Evolutionary conservation across 2,797 vertebrate species (phyloP).

Genomic region (Anabacerthia variegaticeps): DNA sequence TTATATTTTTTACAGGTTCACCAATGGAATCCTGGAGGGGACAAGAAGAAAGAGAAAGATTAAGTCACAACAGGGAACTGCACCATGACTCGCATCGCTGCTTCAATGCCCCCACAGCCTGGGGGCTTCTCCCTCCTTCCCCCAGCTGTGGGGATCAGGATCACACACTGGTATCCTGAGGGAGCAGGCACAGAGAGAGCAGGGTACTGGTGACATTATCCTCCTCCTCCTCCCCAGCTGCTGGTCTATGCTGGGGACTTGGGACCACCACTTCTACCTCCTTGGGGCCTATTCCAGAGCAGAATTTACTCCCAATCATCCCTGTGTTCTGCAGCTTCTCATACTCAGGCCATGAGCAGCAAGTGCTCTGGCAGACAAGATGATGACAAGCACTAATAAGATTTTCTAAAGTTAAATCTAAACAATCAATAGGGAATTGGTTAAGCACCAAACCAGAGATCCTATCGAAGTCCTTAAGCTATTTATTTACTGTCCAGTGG

Average conservation of each 20-base stretch:
- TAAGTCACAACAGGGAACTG: not conserved
- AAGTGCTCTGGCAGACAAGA: not conserved
- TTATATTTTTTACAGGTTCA: conserved; percentile 86
- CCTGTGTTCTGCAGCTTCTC: not conserved
- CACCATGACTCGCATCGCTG: rapidly evolving
- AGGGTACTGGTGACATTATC: not conserved
- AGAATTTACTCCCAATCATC: not conserved
- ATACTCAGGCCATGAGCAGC: rapidly evolving
- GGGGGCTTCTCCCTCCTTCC: not conserved
- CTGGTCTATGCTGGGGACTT: not conserved
- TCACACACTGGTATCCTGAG: rapidly evolving
- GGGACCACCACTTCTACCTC: not conserved
- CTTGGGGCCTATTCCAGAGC: not conserved
- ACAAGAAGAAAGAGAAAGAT: conserved; percentile 66
- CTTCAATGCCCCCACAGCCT: not conserved
- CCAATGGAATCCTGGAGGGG: conserved; percentile 88
- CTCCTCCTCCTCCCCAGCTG: not conserved
- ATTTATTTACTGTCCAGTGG: not conserved
- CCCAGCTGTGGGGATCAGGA: not conserved
- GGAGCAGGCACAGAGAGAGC: not conserved
- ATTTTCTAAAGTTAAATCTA: conserved; percentile 19
- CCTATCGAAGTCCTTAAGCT: conserved; percentile 2
- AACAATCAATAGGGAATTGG: conserved; percentile 14
- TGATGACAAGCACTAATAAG: not conserved
- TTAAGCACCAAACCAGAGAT: not conserved